Base-by-base conservation (phyloP, 2,797 vertebrate species). In the Siniperca undulata region DNA sequence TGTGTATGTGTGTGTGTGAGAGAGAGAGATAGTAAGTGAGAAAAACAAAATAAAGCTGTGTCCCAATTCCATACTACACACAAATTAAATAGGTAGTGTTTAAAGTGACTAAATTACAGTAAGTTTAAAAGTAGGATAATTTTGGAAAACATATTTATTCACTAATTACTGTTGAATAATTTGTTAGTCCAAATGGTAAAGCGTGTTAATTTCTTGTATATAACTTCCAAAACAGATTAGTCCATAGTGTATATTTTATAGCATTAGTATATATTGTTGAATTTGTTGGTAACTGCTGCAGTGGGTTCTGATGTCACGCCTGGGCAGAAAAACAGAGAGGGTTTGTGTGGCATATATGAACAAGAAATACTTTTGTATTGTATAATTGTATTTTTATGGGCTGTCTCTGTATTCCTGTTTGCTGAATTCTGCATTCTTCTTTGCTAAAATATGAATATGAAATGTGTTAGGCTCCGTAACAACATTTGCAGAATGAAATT, bases 401-500 rank as follows among this genome's bases (percentile, higher is more conserved):
- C 66, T 76, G 65, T 70, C 24, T 86, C 73, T 82, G 38, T 78
- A 82, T 88, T 91, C 60, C 61, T 78, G 74, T 83, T 78, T 2
- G n/a, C 66, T 73, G 56, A 74, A 84, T 77, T 74, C 69, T 73
- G 44, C 74, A 78, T 88, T 91, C 55, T 40, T 70, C 67, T 80
- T 79, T 46, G 44, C 52, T 77, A 59, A 80, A 87, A 78, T 86
- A 87, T 90, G 90, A 92, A 90, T 91, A 86, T 86, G 72, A 90
- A 88, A 82, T 84, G 74, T 80, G 83, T 87, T 85, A 81, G 88
- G 81, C 86, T 91, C 91, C 68, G 80, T 92, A 90, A 91, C 82
- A 74, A 81, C 87, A 91, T 93, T 93, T 94, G 80, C 62, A 27
- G 80, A 93, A 93, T 88, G 80, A 91, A 86, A 89, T 88, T 90